Base-by-base conservation (phyloP, 2,888 invertebrate species). In the Troides aeacus region DNA sequence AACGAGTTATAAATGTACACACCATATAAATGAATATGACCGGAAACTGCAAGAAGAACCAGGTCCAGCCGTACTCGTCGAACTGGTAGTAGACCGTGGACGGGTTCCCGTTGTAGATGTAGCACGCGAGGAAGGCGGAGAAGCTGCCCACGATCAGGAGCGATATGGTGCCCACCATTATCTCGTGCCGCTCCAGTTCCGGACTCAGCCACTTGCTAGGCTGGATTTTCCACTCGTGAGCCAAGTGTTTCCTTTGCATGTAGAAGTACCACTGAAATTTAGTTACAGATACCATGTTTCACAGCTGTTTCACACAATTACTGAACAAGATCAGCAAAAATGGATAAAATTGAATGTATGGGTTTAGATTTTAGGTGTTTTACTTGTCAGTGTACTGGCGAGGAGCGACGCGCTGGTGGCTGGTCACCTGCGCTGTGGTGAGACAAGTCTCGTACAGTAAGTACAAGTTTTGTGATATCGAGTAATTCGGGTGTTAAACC, bases 151-250 rank as follows among this genome's bases (percentile, higher is more conserved):
- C 93, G 61, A 94, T 61, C 21, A 94, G 72, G 24, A 96, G 89
- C 0, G 95, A 94, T 1, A 93, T 7, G 0, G 94, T 93, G 0
- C 96, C 96, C 5, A 94, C 78, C 77, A 94, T 85, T 73, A 96
- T 95, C 85, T 96, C 96, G 75, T 96, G 95, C 6, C 94, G 88
- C 78, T 96, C 95, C 66, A 96, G 83, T 69, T 95, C 94, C 0
- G 95, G 94, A 0, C 94, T 84, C 17, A 96, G 77, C 94, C 95
- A 96, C 74, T 95, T 95, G 59, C 90, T 91, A 0, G 96, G 96
- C 79, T 96, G 96, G 74, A 95, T 94, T 86, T 96, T 96, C 96
- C 96, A 96, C 74, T 95, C 94, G 65, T 94, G 88, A 0, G 96
- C 91, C 10, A 85, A 78, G 77, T 95, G 94, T 0, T 94, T 86